Percentiles rank a stretch among this genome's conserved stretches.
phyloP scores from a whole-genome alignment of 2,797 vertebrate genomes.

The Gadopsis marmoratus region DNA sequence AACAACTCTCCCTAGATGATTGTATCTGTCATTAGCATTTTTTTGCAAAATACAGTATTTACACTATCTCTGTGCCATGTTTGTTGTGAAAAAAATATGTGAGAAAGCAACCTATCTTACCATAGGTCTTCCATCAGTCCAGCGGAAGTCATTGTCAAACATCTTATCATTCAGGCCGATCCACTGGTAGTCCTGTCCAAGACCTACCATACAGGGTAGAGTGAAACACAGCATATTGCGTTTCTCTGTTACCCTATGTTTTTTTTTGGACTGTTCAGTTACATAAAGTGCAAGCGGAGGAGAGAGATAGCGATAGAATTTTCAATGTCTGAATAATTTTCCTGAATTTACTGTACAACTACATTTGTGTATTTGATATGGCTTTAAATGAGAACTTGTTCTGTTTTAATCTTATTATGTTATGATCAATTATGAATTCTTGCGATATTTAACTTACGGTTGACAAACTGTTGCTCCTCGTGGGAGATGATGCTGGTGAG shows the following conservation, averaged over 20 bases:
- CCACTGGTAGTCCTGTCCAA: slow-evolving; percentile 99
- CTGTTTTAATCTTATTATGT: slow-evolving; percentile 1
- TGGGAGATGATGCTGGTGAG: slow-evolving; percentile 93
- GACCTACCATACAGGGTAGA: slow-evolving; percentile 81
- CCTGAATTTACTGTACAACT: slow-evolving; percentile 48
- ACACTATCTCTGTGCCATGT: slow-evolving; percentile 58
- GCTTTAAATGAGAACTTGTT: not conserved
- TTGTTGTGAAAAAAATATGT: slow-evolving; percentile 63
- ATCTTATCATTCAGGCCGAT: slow-evolving; percentile 99
- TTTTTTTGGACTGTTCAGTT: slow-evolving; percentile 53
- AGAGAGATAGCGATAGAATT: slow-evolving; percentile 38
- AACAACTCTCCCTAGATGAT: slow-evolving; percentile 54
- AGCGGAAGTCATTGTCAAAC: slow-evolving; percentile 98
- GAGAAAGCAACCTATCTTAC: slow-evolving; percentile 85
- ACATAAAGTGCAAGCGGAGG: slow-evolving; percentile 17
- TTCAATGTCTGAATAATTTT: slow-evolving; percentile 69
- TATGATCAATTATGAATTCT: not conserved
- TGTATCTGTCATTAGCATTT: slow-evolving; percentile 50
- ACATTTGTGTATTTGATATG: slow-evolving; percentile 8
- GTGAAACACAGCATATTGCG: slow-evolving; percentile 61
- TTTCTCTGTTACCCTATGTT: slow-evolving; percentile 23
- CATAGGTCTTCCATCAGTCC: slow-evolving; percentile 93
- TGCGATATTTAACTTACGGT: slow-evolving; percentile 87
- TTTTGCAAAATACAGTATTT: slow-evolving; percentile 67
- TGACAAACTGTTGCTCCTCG: slow-evolving; percentile 95